Evolutionary conservation across 2,888 invertebrate species (phyloP).

Genomic region (Lasioglossum marginatum): DNA sequence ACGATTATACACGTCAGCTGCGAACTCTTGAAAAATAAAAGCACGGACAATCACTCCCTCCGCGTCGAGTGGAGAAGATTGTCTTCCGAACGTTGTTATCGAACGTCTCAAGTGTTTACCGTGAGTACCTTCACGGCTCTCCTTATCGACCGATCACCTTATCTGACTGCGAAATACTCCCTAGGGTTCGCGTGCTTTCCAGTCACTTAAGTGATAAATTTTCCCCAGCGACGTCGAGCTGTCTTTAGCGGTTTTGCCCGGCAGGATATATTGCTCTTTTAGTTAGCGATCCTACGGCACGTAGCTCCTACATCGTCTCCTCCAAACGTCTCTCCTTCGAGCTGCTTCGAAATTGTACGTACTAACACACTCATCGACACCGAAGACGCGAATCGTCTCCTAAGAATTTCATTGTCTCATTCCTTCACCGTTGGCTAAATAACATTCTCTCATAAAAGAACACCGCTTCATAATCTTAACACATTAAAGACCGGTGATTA

Average conservation of each 20-base stretch:
- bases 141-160: conserved; percentile 57
- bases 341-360: conserved; percentile 19
- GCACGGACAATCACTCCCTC: not conserved
- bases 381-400: not conserved
- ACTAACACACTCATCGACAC: not conserved
- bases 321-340: conserved; percentile 28
- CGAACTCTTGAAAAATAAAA: not conserved
- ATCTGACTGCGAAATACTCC: conserved; percentile 52
- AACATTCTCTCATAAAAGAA: not conserved
- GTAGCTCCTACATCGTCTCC: conserved; percentile 57
- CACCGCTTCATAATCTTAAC: not conserved
- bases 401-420: not conserved
- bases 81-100: conserved; percentile 5
- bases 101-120: conserved; percentile 28
- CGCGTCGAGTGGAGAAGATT: not conserved
- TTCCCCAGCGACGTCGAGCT: conserved; percentile 71
- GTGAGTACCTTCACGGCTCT: conserved; percentile 12
- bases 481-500: no score
- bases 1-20: not conserved
- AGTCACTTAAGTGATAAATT: conserved; percentile 76
- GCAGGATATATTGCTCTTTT: conserved; percentile 77
- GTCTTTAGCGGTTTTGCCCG: conserved; percentile 79
- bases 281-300: conserved; percentile 60
- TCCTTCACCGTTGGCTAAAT: not conserved
- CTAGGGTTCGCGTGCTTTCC: conserved; percentile 48